phyloP scores from a whole-genome alignment of 92 coral and sea anemone species.

The Epizoanthus illoricatus region DNA sequence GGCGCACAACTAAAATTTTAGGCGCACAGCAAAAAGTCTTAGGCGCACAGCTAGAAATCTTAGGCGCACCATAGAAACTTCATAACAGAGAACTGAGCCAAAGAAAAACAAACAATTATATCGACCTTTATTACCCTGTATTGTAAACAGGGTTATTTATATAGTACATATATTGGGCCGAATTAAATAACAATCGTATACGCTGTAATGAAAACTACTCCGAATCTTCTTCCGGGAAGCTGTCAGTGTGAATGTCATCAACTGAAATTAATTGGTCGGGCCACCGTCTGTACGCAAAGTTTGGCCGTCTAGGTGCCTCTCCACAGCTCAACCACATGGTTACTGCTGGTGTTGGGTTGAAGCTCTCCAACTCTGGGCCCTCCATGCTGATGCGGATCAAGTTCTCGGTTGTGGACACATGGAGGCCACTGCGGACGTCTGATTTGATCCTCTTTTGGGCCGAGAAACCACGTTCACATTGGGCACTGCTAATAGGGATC shows the following conservation, averaged over 20 bases:
- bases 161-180: no score
- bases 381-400: constrained; percentile 28
- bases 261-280: constrained; percentile 40
- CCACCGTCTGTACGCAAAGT: constrained; percentile 27
- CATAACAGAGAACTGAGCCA: no score
- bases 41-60: background rate
- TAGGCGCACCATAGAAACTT: background rate
- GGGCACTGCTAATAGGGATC: background rate
- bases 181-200: background rate
- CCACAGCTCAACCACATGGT: constrained; percentile 31
- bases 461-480: no score
- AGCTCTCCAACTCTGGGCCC: constrained; percentile 34
- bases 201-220: background rate
- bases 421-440: background rate
- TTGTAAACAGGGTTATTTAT: no score
- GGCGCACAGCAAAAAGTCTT: background rate
- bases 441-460: no score
- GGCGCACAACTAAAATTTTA: constrained; percentile 12
- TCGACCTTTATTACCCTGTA: no score
- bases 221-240: constrained; percentile 2
- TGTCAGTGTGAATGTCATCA: background rate
- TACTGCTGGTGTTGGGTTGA: constrained; percentile 45
- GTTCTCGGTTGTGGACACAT: background rate
- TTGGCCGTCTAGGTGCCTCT: constrained; percentile 36
- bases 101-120: no score